Conservation (phyloP, 2,113 vertebrate genomes). For the Semnopithecus entellus region DNA sequence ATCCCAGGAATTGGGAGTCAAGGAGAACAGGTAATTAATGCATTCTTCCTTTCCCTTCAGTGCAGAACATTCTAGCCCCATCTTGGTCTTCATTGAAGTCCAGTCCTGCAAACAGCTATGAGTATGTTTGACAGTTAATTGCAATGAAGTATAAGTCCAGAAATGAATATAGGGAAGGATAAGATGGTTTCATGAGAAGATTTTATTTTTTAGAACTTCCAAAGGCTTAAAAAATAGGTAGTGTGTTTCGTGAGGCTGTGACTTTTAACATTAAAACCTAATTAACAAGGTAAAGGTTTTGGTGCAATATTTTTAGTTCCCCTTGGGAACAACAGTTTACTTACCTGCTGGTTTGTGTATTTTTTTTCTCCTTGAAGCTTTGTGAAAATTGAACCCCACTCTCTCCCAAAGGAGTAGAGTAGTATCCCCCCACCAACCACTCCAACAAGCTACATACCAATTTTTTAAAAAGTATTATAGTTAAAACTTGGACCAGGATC, state of each 20-base stretch:
- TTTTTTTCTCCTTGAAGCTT: background rate
- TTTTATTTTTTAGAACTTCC: slow-evolving; percentile 24
- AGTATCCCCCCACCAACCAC: background rate
- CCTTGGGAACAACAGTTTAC: background rate
- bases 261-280: slow-evolving; percentile 12
- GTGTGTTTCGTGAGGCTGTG: background rate
- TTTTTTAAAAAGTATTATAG: background rate
- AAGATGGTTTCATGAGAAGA: background rate
- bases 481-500: background rate
- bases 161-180: background rate
- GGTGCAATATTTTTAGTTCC: background rate
- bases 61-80: background rate
- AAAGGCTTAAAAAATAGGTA: background rate
- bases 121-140: background rate
- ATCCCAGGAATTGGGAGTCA: slow-evolving; percentile 77
- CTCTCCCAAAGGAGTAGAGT: background rate
- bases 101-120: background rate
- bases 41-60: background rate
- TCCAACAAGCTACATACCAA: background rate
- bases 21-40: slow-evolving; percentile 76
- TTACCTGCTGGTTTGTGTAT: background rate
- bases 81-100: background rate
- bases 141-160: background rate
- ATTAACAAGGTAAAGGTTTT: background rate
- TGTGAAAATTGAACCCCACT: background rate